A percentile compares a stretch with the other conserved stretches of the same genome.
These are phyloP conservation scores for Bellardia bayeri DNA, from an alignment of 2,888 invertebrate species.

Conservation along the genomic window DNA sequence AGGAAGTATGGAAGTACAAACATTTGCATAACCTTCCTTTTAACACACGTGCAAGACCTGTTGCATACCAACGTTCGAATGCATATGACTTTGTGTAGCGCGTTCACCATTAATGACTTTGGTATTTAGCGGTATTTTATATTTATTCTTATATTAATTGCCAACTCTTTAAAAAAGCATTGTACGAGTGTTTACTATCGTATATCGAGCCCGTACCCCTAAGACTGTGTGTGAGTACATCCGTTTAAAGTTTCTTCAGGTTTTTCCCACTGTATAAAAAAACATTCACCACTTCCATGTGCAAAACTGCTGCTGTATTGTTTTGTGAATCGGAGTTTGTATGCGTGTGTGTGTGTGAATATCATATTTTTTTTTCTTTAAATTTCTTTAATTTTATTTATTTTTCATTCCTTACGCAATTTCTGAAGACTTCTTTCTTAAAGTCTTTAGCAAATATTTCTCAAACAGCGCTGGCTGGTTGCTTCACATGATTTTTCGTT, in stretches of 20 bases:
- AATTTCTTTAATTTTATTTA: not conserved
- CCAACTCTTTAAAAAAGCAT: slow-evolving; percentile 31
- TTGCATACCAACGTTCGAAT: not conserved
- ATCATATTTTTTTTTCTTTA: slow-evolving; percentile 47
- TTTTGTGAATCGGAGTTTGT: not conserved
- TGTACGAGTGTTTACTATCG: slow-evolving; percentile 23
- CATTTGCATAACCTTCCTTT: too few species aligned
- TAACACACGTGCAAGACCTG: not conserved
- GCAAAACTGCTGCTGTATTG: slow-evolving; percentile 27
- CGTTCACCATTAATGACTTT: slow-evolving; percentile 63
- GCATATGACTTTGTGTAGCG: not conserved
- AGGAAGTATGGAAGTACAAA: too few species aligned
- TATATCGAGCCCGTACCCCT: not conserved
- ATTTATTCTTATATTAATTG: slow-evolving; percentile 66
- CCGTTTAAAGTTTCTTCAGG: slow-evolving; percentile 38
- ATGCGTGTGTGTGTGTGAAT: slow-evolving; percentile 35
- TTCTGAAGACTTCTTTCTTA: slow-evolving; percentile 57
- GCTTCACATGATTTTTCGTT: slow-evolving; percentile 65
- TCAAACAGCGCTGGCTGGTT: slow-evolving; percentile 24
- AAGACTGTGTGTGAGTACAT: slow-evolving; percentile 19
- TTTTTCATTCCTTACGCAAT: slow-evolving; percentile 38
- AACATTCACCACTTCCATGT: slow-evolving; percentile 5
- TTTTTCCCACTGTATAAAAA: slow-evolving; percentile 58
- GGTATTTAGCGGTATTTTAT: slow-evolving; percentile 66
- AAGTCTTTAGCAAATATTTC: slow-evolving; percentile 51